A percentile compares a stretch with the other conserved stretches of the same genome.
Conservation (phyloP, 2,113 vertebrate genomes). For the Tiliqua scincoides region DNA sequence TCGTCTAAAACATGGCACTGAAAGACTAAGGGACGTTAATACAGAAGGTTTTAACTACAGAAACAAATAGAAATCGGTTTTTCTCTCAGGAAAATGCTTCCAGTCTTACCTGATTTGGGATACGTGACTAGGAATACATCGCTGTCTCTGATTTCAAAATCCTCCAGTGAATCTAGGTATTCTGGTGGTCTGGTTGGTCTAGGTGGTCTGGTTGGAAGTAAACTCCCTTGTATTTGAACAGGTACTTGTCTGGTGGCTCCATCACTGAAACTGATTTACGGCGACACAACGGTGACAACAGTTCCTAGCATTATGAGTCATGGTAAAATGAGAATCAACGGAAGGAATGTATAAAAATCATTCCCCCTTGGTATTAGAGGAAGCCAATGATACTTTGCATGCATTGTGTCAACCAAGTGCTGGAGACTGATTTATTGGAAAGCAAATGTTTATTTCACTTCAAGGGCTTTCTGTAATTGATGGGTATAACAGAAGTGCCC, state of each 20-base stretch:
- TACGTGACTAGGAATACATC: slow-evolving; percentile 73
- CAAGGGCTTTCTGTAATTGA: too few species aligned
- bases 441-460: too few species aligned
- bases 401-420: too few species aligned
- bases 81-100: neutral
- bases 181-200: too few species aligned
- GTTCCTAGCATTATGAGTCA: neutral
- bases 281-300: neutral
- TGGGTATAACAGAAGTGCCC: too few species aligned
- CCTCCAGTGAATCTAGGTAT: slow-evolving; percentile 72
- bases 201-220: slow-evolving; percentile 40
- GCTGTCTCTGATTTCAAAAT: slow-evolving; percentile 71
- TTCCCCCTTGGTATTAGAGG: too few species aligned
- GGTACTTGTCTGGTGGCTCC: neutral
- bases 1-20: too few species aligned
- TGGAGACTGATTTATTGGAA: too few species aligned
- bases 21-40: too few species aligned
- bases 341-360: neutral
- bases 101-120: slow-evolving; percentile 72
- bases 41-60: too few species aligned
- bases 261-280: neutral
- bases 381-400: too few species aligned
- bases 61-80: neutral
- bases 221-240: slow-evolving; percentile 69
- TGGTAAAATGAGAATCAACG: neutral